Evolutionary conservation across 2,888 invertebrate genomes (phyloP), one percentile per base, ranked within the genome.

Genomic region (Agapetus fuscipes): DNA sequence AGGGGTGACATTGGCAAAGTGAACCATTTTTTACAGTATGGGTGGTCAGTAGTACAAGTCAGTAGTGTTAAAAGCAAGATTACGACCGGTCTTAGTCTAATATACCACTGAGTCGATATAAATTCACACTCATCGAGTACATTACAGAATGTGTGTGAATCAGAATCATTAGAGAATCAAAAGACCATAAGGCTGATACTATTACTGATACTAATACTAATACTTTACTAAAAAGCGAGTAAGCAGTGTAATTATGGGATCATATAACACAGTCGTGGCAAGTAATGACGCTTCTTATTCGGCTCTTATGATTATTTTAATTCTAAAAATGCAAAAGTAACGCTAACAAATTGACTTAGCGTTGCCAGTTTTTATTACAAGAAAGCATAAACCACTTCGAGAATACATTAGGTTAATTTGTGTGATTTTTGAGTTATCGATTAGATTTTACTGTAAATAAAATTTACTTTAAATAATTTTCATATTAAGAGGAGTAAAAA

Each of bases 81-180:
- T n/a, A n/a, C n/a, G n/a, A n/a, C n/a, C n/a, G n/a, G n/a, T n/a
- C n/a, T n/a, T n/a, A n/a, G n/a, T n/a, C n/a, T n/a, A n/a, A n/a
- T n/a, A n/a, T n/a, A n/a, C n/a, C n/a, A n/a, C n/a, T n/a, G n/a
- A n/a, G n/a, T n/a, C n/a, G n/a, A n/a, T n/a, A n/a, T n/a, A n/a
- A n/a, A n/a, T n/a, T n/a, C n/a, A n/a, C n/a, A n/a, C n/a, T n/a
- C 36, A 38, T 41, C 32, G 25, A 12, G 12, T 28, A 17, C 36
- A 39, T 35, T 38, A 36, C 42, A 27, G 34, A 38, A 45, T 40
- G n/a, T 45, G 41, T 45, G 44, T 45, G 44, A 41, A 45, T 45
- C 29, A 39, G 33, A 39, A 42, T 45, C 41, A 45, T 45, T 45
- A 45, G 37, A 27, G 24, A 25, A 38, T 38, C 38, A 38, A 38